phyloP scores from a whole-genome alignment of 2,113 vertebrate genomes.

The Tupaia chinensis region DNA sequence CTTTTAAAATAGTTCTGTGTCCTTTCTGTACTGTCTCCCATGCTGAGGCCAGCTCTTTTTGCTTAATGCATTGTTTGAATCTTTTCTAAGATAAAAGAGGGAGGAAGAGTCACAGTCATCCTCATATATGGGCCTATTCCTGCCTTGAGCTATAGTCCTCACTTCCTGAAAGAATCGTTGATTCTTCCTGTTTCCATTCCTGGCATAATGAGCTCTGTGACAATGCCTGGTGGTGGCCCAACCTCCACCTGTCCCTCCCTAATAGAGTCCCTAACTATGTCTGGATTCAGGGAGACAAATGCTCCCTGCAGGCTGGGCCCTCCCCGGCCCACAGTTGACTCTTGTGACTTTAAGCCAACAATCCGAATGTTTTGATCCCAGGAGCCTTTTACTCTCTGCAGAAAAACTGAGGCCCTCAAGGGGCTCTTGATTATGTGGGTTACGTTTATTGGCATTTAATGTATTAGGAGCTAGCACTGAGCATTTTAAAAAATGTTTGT shows the following conservation, averaged over 20 bases:
- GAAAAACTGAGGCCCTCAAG: not conserved
- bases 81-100: not conserved
- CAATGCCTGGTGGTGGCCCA: not conserved
- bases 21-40: not conserved
- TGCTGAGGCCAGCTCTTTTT: not conserved
- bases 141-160: not conserved
- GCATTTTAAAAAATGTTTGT: conserved; percentile 29
- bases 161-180: not conserved
- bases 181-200: not conserved
- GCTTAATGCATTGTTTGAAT: not conserved
- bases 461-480: conserved; percentile 26
- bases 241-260: not conserved
- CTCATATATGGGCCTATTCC: not conserved
- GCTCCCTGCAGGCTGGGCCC: not conserved
- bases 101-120: rapidly evolving
- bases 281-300: not conserved
- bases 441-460: not conserved
- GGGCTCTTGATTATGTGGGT: not conserved
- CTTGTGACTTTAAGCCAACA: not conserved
- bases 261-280: not conserved
- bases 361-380: not conserved
- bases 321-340: not conserved
- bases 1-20: not conserved
- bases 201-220: not conserved
- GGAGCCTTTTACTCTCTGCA: not conserved